Evolutionary conservation across 1,140 invertebrate genomes (phyloP), one percentile per base, ranked within the genome.

Genomic region (Hyphantria cunea): DNA sequence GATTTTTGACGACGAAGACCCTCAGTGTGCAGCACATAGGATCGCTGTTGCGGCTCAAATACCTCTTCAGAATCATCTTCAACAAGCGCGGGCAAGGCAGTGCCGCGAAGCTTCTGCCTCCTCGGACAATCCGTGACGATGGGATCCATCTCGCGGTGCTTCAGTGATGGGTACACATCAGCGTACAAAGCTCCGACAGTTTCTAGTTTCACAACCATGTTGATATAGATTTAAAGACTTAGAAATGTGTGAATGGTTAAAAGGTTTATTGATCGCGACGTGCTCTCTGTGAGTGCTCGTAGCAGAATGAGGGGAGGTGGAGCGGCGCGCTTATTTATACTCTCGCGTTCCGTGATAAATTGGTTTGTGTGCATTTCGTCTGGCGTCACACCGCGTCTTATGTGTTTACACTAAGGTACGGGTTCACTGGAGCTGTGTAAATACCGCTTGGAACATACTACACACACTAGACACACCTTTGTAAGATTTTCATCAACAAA

Each of bases 141-240:
- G 58, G 55, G 66, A 45, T 89, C 84, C 71, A 80, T 70, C 25
- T 82, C 74, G 33, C 82, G 78, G 17, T 78, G 76, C 45, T 87
- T 87, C 62, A 84, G 59, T 12, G 82, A 70, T n/a, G 87, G 87
- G 74, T 87, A 88, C 12, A 80, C 82, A 62, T 87, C 83, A 39
- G 80, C 78, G 80, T 84, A 89, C 44, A 88, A 60, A 44, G 80
- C 70, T 63, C 84, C 60, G 33, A 79, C 77, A 39, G 77, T 75
- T 67, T 85, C 79, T 85, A 90, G 80, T 84, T 90, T 90, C 66
- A 90, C 82, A 70, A 90, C 86, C 86, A 90, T 90, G 56, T 51
- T 81, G 54, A 55, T 25, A 25, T 25, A 45, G 8, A 66, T 44
- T 70, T 42, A 13, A 13, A 3, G 41, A 67, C 66, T 68, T 68